These are phyloP conservation scores for Ctenicera cuprea DNA, from an alignment of 2,888 invertebrate genomes.

Conservation along the genomic window DNA sequence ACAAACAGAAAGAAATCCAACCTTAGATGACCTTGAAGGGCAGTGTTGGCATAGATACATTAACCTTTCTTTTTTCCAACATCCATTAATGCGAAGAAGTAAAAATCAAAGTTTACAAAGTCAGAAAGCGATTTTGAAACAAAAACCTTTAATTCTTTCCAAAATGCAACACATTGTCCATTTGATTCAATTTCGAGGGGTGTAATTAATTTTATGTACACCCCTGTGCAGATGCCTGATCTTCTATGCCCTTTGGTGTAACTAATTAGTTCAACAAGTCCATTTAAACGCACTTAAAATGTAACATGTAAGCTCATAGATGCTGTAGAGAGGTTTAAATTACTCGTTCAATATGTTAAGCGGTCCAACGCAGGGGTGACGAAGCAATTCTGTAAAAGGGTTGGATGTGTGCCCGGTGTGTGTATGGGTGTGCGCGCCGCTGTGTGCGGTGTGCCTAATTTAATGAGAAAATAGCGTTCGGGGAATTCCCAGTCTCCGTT, in stretches of 20 bases:
- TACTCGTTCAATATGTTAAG: constrained; percentile 40
- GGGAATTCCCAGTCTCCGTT: constrained; percentile 32
- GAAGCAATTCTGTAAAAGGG: constrained; percentile 33
- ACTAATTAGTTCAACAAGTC: constrained; percentile 26
- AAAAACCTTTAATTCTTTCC: no score
- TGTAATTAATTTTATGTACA: no score
- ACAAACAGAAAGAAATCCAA: no score
- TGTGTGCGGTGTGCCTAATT: constrained; percentile 35
- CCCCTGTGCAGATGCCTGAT: no score
- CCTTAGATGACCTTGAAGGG: no score
- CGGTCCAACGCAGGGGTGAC: constrained; percentile 8
- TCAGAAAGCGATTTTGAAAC: no score
- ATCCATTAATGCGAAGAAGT: no score
- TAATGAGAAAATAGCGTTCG: constrained; percentile 46
- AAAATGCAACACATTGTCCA: no score
- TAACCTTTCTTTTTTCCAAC: no score
- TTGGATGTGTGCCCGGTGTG: constrained; percentile 5
- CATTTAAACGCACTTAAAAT: constrained; percentile 12
- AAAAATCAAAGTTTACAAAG: no score
- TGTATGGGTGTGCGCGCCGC: neutral
- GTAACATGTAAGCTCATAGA: constrained; percentile 13
- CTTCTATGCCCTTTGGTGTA: neutral
- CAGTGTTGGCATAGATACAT: no score
- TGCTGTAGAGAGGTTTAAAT: constrained; percentile 29
- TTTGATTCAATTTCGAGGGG: no score